phyloP scores from a whole-genome alignment of 2,113 vertebrate species.

The Rhinoderma darwinii region DNA sequence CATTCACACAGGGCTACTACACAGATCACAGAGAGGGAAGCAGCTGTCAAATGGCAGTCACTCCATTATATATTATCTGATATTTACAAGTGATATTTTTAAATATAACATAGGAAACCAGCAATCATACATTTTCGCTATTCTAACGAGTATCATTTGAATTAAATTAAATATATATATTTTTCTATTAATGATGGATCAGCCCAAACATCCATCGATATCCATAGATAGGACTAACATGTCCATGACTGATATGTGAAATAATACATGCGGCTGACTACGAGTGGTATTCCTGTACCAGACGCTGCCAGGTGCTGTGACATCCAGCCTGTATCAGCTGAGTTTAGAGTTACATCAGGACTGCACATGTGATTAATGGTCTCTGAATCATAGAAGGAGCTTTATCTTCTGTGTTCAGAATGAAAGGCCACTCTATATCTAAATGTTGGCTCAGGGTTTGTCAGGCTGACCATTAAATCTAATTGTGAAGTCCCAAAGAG shows the following conservation, averaged over 20 bases:
- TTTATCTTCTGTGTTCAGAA: background rate
- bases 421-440: conserved; percentile 1
- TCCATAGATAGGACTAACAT: background rate
- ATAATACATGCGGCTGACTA: background rate
- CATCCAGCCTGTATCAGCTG: background rate
- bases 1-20: background rate
- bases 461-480: background rate
- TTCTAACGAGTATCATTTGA: no score
- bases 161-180: no score
- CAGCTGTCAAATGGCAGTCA: background rate
- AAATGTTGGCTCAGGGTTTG: background rate
- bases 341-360: background rate
- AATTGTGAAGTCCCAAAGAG: background rate
- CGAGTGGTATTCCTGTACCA: background rate
- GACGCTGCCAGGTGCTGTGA: background rate
- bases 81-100: background rate
- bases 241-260: background rate
- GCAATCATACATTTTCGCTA: no score
- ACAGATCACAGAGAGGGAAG: background rate
- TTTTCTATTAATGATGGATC: background rate
- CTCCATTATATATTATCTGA: background rate
- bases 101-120: no score
- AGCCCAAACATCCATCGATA: background rate
- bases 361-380: background rate
- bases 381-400: conserved; percentile 2